These are phyloP conservation scores for Sciurus vulgaris DNA, from an alignment of 2,797 vertebrate species.

Conservation along the genomic window DNA sequence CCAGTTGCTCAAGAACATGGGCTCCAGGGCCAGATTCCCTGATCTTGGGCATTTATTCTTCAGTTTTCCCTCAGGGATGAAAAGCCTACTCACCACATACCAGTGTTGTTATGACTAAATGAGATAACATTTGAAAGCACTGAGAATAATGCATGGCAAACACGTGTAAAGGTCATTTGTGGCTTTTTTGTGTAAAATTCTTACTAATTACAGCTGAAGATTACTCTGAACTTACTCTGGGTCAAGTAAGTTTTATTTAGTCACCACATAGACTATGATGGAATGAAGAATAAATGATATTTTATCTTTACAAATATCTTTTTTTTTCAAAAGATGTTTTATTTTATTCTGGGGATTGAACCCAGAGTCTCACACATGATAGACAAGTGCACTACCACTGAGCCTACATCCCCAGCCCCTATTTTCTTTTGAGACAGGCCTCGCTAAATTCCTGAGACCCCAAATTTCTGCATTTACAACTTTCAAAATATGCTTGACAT, in stretches of 20 bases:
- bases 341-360: neutral
- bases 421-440: neutral
- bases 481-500: constrained; percentile 2
- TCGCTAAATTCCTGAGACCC: neutral
- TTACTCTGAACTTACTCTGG: neutral
- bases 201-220: neutral
- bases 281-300: neutral
- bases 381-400: neutral
- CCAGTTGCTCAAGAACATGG: neutral
- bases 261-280: neutral
- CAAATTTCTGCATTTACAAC: neutral
- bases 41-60: neutral
- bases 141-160: neutral
- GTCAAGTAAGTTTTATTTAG: neutral
- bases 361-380: neutral
- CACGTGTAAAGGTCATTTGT: neutral
- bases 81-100: neutral
- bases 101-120: neutral
- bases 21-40: neutral
- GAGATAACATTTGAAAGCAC: neutral
- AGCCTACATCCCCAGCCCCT: neutral
- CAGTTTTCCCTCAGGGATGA: neutral
- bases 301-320: neutral
- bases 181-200: neutral
- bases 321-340: no score